Base-by-base conservation (phyloP, 2,797 vertebrate species). In the Lindbergichthys nudifrons region DNA sequence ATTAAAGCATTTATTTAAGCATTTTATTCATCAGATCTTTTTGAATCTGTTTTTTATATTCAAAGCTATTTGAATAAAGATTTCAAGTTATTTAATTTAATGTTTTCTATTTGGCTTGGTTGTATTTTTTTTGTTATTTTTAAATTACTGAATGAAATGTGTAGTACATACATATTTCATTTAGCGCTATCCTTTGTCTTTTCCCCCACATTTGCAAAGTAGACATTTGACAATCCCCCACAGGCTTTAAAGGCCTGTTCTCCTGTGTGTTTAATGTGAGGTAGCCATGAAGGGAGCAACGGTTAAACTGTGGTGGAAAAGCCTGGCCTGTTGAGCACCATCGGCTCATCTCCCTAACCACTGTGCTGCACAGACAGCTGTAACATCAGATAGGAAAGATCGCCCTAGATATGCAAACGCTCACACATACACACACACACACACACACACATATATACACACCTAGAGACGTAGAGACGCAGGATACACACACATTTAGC, bases 331-430 rank as follows among this genome's bases (percentile, higher is more conserved):
- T 74, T 60, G 69, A 84, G 63, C 65, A 43, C 70, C 68, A 82
- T 42, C 51, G 12, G 75, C 75, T 75, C 81, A 73, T 90, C 76
- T 63, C 54, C n/a, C 73, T 92, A 94, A 95, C 93, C 93, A 92
- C 93, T 84, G 51, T 82, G 85, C 82, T 74, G 83, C 61, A 77
- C 57, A 91, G 83, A 88, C 87, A 91, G 66, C 80, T 93, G 88
- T 92, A 89, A 85, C 92, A 89, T 91, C 87, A 94, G 93, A 94
- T 91, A 85, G 85, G 81, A 88, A 84, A 92, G 92, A 92, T 92
- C 47, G 84, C 57, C 82, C 87, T 70, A 87, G 92, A 92, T 89
- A 93, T 79, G 62, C 70, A 66, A 70, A 45, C 60, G 59, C 74
- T 60, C 76, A 41, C 75, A 60, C 54, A 54, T 47, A 73, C 65